Evolutionary conservation across 2,888 invertebrate genomes (phyloP), one percentile per base, ranked within the genome.

Genomic region (Coecobrya sp.): DNA sequence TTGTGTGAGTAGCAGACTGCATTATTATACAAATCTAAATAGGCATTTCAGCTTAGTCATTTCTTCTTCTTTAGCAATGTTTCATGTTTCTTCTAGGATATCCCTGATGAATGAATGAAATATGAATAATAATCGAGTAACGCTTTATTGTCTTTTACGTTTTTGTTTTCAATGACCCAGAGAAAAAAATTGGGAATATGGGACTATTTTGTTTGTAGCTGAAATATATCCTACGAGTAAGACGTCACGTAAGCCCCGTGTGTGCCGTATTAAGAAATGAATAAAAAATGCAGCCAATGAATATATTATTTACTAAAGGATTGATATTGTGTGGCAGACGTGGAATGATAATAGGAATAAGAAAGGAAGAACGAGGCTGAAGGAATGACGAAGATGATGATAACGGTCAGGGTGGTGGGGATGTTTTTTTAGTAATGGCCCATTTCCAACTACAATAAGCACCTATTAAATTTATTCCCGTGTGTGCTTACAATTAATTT

Each of bases 91-190:
- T 45, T 65, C 68, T 79, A 65, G 52, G 59, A 42, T 62, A 88
- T 81, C 79, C 88, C 65, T 65, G 27, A 59, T 45, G 65, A 65
- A 65, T 27, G 27, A 8, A 27, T 42, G n/a, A 73, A 73, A 16
- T 10, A 22, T 42, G n/a, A 73, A 73, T 42, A 73, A 59, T 13
- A 49, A 52, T 59, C 22, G n/a, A 76, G 42, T n/a, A n/a, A n/a
- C 42, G 30, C 25, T 30, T 11, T n/a, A n/a, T 59, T 45, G 73
- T 73, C 19, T 73, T 42, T 7, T 45, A 22, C 8, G 49, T 11
- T 7, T 89, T 89, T 88, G 1, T 88, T 88, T 88, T 89, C 89
- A 89, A 36, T 89, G 89, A 89, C 89, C 89, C 89, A 89, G 79
- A 88, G 49, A 76, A 27, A 22, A 82, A 82, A 89, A 76, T 45